phyloP scores from a whole-genome alignment of 2,113 vertebrate species.

The Limnothrissa miodon region DNA sequence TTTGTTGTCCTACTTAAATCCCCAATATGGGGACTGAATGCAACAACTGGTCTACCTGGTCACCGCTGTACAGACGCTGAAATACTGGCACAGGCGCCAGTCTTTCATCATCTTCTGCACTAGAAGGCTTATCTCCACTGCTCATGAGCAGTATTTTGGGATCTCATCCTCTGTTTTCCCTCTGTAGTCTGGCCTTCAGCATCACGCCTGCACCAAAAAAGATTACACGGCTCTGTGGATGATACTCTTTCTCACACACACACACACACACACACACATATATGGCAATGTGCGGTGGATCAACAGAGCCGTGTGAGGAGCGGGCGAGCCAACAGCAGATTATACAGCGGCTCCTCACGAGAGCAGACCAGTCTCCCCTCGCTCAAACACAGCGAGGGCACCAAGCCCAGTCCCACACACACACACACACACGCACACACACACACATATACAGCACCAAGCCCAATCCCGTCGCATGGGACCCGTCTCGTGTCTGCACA shows the following conservation, averaged over 20 bases:
- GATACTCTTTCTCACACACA: background rate
- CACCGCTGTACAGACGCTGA: background rate
- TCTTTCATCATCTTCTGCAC: background rate
- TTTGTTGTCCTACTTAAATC: background rate
- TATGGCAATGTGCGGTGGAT: background rate
- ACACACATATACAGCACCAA: background rate
- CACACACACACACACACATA: background rate
- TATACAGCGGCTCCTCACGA: constrained; percentile 13
- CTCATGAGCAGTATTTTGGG: background rate
- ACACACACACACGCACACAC: background rate
- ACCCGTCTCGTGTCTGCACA: no score
- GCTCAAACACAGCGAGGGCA: background rate
- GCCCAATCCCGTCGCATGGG: constrained; percentile 13
- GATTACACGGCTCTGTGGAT: background rate
- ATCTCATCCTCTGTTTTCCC: background rate
- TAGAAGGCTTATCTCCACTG: background rate
- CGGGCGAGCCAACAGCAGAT: constrained; percentile 28
- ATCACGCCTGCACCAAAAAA: background rate
- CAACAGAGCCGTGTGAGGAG: background rate
- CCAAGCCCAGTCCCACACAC: constrained; percentile 1
- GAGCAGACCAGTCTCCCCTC: background rate
- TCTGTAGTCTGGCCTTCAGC: background rate
- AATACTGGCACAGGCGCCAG: background rate
- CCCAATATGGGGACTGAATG: background rate
- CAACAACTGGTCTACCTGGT: background rate